Evolutionary conservation across 2,797 vertebrate genomes (phyloP).

Genomic region (Aeoliscus strigatus): DNA sequence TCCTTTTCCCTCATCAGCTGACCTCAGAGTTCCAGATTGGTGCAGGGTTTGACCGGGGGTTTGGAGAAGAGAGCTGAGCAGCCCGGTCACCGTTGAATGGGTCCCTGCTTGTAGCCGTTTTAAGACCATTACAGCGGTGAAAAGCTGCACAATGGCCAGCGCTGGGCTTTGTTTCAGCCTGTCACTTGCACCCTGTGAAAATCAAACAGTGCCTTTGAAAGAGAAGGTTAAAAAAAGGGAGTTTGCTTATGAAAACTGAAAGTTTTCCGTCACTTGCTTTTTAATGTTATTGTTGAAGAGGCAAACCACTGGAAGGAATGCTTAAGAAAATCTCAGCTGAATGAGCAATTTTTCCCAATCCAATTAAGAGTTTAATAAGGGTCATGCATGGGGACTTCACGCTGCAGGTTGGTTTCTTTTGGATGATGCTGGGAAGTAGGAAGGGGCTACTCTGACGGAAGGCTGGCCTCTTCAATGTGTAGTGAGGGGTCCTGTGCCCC

Average conservation of each 20-base stretch:
- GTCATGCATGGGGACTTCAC: conserved; percentile 90
- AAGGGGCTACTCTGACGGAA: conserved; percentile 52
- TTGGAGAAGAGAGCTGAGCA: conserved; percentile 71
- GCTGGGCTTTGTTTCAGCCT: conserved; percentile 80
- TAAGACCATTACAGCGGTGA: conserved; percentile 86
- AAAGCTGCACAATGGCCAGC: conserved; percentile 76
- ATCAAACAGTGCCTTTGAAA: conserved; percentile 80
- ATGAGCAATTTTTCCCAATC: conserved; percentile 85
- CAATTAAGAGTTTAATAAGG: conserved; percentile 94
- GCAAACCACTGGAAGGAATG: conserved; percentile 66
- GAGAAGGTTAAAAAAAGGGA: conserved; percentile 71
- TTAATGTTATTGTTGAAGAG: conserved; percentile 64
- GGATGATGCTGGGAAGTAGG: conserved; percentile 53
- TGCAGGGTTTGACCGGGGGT: conserved; percentile 77
- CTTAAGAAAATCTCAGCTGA: conserved; percentile 67
- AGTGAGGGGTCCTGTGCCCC: conserved; percentile 66
- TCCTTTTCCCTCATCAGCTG: conserved; percentile 56
- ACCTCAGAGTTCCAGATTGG: conserved; percentile 75
- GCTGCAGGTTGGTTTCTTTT: conserved; percentile 82
- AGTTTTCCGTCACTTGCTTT: conserved; percentile 55
- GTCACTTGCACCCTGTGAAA: conserved; percentile 81
- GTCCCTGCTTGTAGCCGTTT: conserved; percentile 84
- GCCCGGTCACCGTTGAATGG: conserved; percentile 80
- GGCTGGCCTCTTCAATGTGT: conserved; percentile 59
- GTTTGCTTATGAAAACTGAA: conserved; percentile 44